A percentile compares a stretch with the other conserved stretches of the same genome.
Evolutionary conservation across 2,113 vertebrate species (phyloP).

Genomic region (Ceyx cyanopectus): DNA sequence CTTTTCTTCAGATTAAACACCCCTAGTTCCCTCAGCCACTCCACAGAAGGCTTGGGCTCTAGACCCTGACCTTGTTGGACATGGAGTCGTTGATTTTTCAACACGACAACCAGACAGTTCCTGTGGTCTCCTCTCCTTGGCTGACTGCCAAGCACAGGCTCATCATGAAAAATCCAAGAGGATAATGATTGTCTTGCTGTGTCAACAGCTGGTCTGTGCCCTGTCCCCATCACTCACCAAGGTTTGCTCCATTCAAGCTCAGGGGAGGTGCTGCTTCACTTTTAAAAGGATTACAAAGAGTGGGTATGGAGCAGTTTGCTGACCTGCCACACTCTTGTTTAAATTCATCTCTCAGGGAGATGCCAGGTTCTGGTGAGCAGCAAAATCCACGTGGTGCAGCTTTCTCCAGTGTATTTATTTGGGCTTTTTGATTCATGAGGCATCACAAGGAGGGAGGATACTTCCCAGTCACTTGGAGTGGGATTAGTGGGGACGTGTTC

Average conservation of each 20-base stretch:
- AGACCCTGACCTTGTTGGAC: not conserved
- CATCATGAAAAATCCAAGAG: constrained; percentile 47
- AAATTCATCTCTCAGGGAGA: not conserved
- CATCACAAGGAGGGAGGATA: not conserved
- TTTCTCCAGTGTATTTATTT: not conserved
- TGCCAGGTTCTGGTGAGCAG: not conserved
- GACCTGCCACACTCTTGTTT: not conserved
- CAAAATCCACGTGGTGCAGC: not conserved
- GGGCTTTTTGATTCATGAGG: not conserved
- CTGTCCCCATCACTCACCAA: not conserved
- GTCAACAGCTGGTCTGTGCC: constrained; percentile 42
- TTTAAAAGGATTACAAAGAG: not conserved
- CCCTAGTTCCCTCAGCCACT: too few relatives aligned
- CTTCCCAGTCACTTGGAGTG: not conserved
- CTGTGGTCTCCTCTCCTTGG: constrained; percentile 11
- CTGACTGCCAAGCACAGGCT: constrained; percentile 20
- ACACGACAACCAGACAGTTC: not conserved
- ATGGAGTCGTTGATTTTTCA: not conserved
- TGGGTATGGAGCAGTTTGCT: not conserved
- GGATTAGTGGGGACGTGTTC: not conserved
- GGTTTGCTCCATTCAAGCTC: not conserved
- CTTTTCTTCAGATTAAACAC: too few relatives aligned
- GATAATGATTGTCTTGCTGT: constrained; percentile 56
- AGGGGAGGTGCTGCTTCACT: not conserved
- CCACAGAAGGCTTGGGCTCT: too few relatives aligned